A percentile compares a stretch with the other conserved stretches of the same genome.
phyloP scores from a whole-genome alignment of 1,140 invertebrate species.

The Stegodyphus dumicola region DNA sequence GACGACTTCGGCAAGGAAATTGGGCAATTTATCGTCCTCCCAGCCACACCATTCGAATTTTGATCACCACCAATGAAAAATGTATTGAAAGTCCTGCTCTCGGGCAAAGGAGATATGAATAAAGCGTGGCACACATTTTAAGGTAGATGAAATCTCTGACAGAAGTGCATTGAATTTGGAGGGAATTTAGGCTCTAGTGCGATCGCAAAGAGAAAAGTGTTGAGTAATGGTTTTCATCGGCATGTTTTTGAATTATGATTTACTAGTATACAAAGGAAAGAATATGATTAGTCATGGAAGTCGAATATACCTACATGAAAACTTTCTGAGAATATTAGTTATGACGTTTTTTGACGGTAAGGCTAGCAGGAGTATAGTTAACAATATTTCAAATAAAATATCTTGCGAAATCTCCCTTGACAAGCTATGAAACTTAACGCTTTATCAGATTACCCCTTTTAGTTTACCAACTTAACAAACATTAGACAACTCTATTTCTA shows the following conservation, averaged over 20 bases:
- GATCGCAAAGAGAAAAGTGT: background rate
- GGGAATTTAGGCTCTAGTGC: background rate
- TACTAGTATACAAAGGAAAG: background rate
- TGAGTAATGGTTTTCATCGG: too few relatives aligned
- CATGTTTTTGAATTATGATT: background rate
- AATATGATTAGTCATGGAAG: too few relatives aligned
- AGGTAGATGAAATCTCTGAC: constrained; percentile 22
- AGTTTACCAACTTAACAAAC: too few relatives aligned
- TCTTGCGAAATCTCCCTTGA: too few relatives aligned
- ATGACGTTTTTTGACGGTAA: too few relatives aligned
- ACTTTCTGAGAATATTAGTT: too few relatives aligned
- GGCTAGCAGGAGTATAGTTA: too few relatives aligned
- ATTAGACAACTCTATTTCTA: too few relatives aligned
- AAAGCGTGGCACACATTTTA: constrained; percentile 33
- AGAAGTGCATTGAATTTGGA: background rate
- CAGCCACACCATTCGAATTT: constrained; percentile 16
- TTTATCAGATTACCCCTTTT: too few relatives aligned
- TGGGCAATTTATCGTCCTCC: constrained; percentile 39
- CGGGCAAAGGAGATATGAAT: constrained; percentile 21
- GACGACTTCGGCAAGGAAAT: constrained; percentile 28
- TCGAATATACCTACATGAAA: too few relatives aligned
- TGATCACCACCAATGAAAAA: constrained; percentile 35
- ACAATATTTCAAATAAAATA: too few relatives aligned
- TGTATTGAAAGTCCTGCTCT: constrained; percentile 9
- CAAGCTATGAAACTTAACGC: too few relatives aligned